Percentiles rank a stretch among this genome's conserved stretches.
These are phyloP conservation scores for Oligia latruncula DNA, from an alignment of 2,888 invertebrate species.

Conservation along the genomic window DNA sequence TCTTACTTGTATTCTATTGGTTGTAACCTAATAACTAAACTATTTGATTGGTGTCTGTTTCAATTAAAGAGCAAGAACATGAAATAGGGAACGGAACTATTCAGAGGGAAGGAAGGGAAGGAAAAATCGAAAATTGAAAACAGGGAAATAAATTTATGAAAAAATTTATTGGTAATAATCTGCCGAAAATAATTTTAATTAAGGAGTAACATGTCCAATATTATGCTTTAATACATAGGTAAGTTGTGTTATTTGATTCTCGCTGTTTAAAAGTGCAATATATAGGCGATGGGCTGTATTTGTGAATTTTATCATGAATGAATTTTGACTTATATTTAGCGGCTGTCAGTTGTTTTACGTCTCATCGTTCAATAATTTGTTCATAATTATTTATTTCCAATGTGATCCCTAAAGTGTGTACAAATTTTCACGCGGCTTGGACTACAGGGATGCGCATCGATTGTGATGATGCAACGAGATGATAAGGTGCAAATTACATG, in stretches of 20 bases:
- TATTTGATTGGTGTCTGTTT: constrained; percentile 4
- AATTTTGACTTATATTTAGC: constrained; percentile 83
- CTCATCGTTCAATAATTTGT: constrained; percentile 73
- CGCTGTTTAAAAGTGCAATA: constrained; percentile 8
- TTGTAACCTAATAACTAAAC: background rate
- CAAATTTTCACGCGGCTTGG: constrained; percentile 82
- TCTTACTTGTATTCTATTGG: constrained; percentile 56
- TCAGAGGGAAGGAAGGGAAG: constrained; percentile 40
- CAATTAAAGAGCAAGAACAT: constrained; percentile 37
- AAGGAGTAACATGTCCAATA: constrained; percentile 74
- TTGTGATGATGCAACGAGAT: constrained; percentile 89
- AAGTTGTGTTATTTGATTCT: constrained; percentile 63
- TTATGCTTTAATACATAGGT: constrained; percentile 81
- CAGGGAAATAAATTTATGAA: constrained; percentile 78
- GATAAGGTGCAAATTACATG: constrained; percentile 85
- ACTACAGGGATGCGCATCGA: constrained; percentile 82
- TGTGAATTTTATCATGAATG: constrained; percentile 70
- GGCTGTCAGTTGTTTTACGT: constrained; percentile 90
- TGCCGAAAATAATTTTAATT: constrained; percentile 77
- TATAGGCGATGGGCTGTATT: constrained; percentile 28
- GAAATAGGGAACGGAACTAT: constrained; percentile 43
- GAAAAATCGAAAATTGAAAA: constrained; percentile 77
- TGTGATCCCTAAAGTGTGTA: constrained; percentile 67
- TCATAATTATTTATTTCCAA: constrained; percentile 67
- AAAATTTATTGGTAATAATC: constrained; percentile 77